phyloP scores from a whole-genome alignment of 2,113 vertebrate species.

The Rhinoptilus africanus region DNA sequence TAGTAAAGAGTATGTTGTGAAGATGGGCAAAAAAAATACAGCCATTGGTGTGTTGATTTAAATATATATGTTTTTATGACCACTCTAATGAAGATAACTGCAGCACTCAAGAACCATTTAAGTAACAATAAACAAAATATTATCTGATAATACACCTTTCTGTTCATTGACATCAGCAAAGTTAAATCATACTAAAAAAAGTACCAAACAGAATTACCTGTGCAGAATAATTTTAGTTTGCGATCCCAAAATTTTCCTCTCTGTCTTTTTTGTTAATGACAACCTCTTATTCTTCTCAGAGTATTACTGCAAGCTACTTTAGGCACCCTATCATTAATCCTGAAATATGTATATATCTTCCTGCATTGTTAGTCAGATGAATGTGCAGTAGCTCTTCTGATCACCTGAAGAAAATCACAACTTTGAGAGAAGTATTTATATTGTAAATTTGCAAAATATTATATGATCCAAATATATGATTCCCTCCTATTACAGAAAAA shows the following conservation, averaged over 20 bases:
- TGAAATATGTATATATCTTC: slow-evolving; percentile 58
- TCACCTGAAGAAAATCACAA: slow-evolving; percentile 56
- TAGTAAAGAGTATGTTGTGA: background rate
- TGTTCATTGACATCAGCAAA: background rate
- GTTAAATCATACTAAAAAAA: background rate
- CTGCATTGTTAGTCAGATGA: slow-evolving; percentile 54
- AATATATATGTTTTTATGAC: background rate
- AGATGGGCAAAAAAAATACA: background rate
- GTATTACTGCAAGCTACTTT: slow-evolving; percentile 29
- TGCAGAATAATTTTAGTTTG: slow-evolving; percentile 52
- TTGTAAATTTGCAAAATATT: slow-evolving; percentile 17
- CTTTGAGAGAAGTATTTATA: slow-evolving; percentile 40
- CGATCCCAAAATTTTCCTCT: slow-evolving; percentile 16
- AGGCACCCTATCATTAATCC: slow-evolving; percentile 66
- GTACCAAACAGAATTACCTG: background rate
- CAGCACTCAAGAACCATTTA: background rate
- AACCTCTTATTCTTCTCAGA: slow-evolving; percentile 57
- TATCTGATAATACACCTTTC: background rate
- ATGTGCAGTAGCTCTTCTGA: slow-evolving; percentile 22
- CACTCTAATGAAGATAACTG: background rate
- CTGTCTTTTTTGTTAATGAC: slow-evolving; percentile 49
- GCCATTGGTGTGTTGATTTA: background rate
- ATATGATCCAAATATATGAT: background rate
- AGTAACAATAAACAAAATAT: background rate
- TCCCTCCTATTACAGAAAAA: background rate